Percentiles rank a stretch among this genome's conserved stretches.
Evolutionary conservation across 2,113 vertebrate genomes (phyloP).

Genomic region (Numenius arquata): DNA sequence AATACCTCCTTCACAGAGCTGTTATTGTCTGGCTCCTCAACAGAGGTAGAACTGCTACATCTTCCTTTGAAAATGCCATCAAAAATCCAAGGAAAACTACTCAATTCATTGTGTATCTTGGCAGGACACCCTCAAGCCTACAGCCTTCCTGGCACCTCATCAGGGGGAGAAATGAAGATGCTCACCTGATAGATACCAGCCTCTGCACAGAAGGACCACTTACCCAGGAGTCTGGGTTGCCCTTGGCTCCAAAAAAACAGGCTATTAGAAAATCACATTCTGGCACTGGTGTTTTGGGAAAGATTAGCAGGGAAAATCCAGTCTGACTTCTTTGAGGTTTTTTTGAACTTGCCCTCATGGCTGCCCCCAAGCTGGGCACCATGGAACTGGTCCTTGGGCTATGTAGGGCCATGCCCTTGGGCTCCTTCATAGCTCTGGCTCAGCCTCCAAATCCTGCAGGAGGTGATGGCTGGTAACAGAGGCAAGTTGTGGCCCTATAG

Average conservation of each 20-base stretch:
- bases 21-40: neutral
- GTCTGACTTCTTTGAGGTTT: neutral
- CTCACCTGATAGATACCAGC: neutral
- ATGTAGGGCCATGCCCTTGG: fast-evolving
- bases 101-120: neutral
- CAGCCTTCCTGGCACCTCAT: neutral
- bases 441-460: neutral
- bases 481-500: neutral
- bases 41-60: neutral
- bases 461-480: neutral
- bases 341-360: neutral
- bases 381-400: neutral
- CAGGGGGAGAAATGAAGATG: fast-evolving
- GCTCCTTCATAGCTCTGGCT: neutral
- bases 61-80: neutral
- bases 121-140: neutral
- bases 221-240: neutral
- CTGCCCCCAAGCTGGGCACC: neutral
- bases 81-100: neutral
- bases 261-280: neutral
- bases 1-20: neutral
- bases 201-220: neutral
- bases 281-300: neutral
- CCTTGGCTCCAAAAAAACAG: neutral
- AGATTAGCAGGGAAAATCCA: neutral